Conservation (phyloP, 53 echinoderm and acorn worm genomes). For the Antedon mediterranea region DNA sequence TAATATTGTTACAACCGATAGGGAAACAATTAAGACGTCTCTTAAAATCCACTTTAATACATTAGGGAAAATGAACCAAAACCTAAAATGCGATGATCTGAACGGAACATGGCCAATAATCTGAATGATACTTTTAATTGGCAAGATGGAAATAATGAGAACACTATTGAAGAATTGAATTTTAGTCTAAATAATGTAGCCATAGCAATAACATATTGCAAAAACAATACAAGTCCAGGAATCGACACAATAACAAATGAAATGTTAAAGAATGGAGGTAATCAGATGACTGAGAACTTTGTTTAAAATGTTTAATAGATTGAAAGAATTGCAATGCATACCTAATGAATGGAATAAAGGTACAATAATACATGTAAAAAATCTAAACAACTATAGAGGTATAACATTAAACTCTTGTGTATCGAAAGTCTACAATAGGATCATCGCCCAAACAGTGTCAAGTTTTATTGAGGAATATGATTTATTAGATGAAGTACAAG, state of each 20-base stretch:
- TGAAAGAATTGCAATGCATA: neutral
- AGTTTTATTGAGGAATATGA: neutral
- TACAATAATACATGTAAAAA: neutral
- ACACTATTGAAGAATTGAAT: neutral
- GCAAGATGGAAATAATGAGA: neutral
- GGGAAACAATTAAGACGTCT: neutral
- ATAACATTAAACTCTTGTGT: neutral
- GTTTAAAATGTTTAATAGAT: neutral
- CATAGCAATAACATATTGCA: neutral
- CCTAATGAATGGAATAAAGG: neutral
- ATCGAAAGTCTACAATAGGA: neutral
- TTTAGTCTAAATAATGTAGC: neutral
- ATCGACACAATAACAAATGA: neutral
- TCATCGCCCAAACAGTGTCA: neutral
- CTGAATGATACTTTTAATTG: neutral
- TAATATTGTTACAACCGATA: neutral
- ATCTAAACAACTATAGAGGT: neutral
- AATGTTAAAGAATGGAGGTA: neutral
- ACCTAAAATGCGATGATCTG: neutral
- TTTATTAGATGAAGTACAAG: neutral
- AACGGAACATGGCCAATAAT: neutral
- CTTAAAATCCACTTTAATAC: neutral
- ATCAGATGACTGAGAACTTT: neutral
- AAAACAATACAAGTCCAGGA: neutral
- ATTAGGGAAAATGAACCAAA: neutral